Percentiles rank a stretch among this genome's conserved stretches.
phyloP scores from a whole-genome alignment of 1,140 invertebrate species.

The Drosophila navojoa region DNA sequence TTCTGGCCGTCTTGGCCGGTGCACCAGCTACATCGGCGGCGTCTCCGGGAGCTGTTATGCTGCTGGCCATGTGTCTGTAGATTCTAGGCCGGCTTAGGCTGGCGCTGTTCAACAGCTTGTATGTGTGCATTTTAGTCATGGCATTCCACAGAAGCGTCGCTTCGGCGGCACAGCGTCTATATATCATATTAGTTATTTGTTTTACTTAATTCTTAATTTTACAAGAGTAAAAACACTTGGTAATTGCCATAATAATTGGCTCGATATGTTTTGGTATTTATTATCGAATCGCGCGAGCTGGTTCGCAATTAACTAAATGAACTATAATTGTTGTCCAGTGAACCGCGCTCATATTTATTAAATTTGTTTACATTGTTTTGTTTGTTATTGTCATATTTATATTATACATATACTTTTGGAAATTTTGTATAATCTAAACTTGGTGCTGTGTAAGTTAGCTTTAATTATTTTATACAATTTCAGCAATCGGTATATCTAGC shows the following conservation, averaged over 20 bases:
- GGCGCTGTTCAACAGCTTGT: constrained; percentile 2
- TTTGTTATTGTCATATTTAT: background rate
- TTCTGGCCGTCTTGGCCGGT: background rate
- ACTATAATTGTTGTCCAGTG: background rate
- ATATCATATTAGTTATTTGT: constrained; percentile 43
- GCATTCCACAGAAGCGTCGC: constrained; percentile 18
- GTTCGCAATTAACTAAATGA: background rate
- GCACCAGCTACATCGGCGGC: constrained; percentile 2
- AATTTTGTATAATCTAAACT: too few relatives aligned
- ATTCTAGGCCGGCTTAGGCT: background rate
- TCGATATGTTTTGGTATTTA: constrained; percentile 5
- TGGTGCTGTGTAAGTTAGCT: too few relatives aligned
- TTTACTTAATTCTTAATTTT: constrained; percentile 1
- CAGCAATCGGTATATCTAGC: background rate
- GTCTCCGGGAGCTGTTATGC: constrained; percentile 25
- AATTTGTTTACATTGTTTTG: background rate
- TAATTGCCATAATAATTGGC: constrained; percentile 35
- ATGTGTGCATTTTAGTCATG: constrained; percentile 16
- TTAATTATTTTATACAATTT: too few relatives aligned
- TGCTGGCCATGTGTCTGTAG: constrained; percentile 14
- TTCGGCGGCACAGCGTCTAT: constrained; percentile 43
- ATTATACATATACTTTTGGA: background rate
- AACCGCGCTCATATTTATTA: background rate
- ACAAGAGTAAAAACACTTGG: constrained; percentile 10
- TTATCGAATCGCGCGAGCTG: constrained; percentile 24